These are phyloP conservation scores for Heterotis niloticus DNA, from an alignment of 2,113 vertebrate species.

Conservation along the genomic window DNA sequence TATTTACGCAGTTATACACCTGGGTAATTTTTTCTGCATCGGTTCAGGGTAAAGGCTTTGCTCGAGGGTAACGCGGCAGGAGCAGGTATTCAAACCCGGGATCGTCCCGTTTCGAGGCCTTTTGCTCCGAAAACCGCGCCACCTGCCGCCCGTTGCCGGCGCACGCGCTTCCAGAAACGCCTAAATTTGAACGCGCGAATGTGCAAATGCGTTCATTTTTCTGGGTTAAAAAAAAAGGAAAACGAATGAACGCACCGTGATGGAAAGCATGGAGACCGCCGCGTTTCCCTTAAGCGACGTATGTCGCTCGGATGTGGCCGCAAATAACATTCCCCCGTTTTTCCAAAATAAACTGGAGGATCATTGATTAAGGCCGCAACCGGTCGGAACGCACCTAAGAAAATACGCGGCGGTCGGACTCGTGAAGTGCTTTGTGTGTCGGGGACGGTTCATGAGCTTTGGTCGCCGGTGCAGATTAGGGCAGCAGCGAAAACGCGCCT, in stretches of 20 bases:
- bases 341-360: background rate
- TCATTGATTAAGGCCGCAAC: slow-evolving; percentile 60
- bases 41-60: no score
- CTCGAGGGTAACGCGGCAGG: background rate
- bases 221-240: background rate
- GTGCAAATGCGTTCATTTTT: slow-evolving; percentile 12
- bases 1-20: background rate
- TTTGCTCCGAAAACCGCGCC: no score
- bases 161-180: background rate
- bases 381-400: background rate
- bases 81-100: no score
- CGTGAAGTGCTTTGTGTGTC: background rate
- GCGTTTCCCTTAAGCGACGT: background rate
- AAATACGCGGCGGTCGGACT: slow-evolving; percentile 10
- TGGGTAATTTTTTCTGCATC: background rate
- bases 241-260: slow-evolving; percentile 8
- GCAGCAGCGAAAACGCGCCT: slow-evolving; percentile 54
- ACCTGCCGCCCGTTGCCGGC: no score
- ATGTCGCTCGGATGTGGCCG: background rate
- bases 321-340: background rate
- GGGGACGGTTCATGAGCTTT: slow-evolving; percentile 39
- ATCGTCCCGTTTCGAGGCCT: no score
- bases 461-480: slow-evolving; percentile 58
- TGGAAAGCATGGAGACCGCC: slow-evolving; percentile 1
- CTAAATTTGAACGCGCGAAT: slow-evolving; percentile 7